Base-by-base conservation (phyloP, 2,113 vertebrate genomes). In the Rhabdornis inornatus region DNA sequence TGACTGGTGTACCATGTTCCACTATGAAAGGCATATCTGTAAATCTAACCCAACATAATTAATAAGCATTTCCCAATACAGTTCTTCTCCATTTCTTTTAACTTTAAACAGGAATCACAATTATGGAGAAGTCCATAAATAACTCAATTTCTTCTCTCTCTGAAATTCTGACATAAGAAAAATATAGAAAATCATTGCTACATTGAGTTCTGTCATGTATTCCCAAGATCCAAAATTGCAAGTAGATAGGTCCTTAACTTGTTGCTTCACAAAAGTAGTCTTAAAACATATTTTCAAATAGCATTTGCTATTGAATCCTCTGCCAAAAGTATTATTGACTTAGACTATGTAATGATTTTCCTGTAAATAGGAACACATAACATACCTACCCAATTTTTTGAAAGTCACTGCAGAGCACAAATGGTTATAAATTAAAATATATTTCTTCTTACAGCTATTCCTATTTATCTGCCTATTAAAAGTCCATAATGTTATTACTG, bases 251-350 rank as follows among this genome's bases (percentile, higher is more conserved):
- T 82, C 45, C 9, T 13, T 90, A 64, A 93, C 81, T 82, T 95
- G 85, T 92, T 94, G 76, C 90, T 93, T 94, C 47, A 75, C 30
- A 84, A n/a, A 80, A 75, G 90, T 65, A 87, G 60, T 25, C 49
- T 81, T 81, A 82, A 96, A 79, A 40, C 6, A 70, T n/a, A 70
- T 83, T 92, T 86, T 74, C 20, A 83, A 96, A 83, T 14, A 49
- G 13, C 53, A 87, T 80, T 87, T 96, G 44, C 42, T 93, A 91
- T 57, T 75, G 65, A 95, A 89, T 14, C 27, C 10, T 76, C 60
- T 79, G 56, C 33, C 33, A 91, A 69, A 94, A 78, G 40, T 57
- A 59, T 59, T 76, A 94, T 28, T 84, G 65, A 83, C 19, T 90
- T 35, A 57, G 30, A 66, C 74, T 82, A 80, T 8, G 82, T 57